Evolutionary conservation across 2,888 invertebrate genomes (phyloP).

Genomic region (Dendrolimus houi): DNA sequence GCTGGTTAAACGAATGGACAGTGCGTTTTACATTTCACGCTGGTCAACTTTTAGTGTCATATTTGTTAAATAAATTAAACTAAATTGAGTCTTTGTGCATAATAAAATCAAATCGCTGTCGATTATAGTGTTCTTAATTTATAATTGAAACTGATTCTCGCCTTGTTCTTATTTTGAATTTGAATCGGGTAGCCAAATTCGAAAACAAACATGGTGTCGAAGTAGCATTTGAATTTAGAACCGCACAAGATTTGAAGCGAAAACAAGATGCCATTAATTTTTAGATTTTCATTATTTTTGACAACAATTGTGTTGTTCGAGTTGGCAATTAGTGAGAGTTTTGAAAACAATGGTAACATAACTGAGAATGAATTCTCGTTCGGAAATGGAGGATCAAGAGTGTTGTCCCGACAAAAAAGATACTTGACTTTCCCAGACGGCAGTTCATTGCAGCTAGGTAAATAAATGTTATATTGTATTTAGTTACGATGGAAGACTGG

Average conservation of each 20-base stretch:
- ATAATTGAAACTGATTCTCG: no score
- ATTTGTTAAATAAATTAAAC: conserved; percentile 8
- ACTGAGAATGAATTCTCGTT: conserved; percentile 26
- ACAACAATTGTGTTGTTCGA: conserved; percentile 24
- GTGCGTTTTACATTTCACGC: conserved; percentile 39
- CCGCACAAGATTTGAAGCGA: no score
- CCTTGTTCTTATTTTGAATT: no score
- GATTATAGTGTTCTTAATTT: no score
- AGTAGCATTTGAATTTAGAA: no score
- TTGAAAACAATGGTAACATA: conserved; percentile 26
- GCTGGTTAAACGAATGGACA: conserved; percentile 29
- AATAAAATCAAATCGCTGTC: no score
- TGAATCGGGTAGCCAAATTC: no score
- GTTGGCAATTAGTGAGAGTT: conserved; percentile 29
- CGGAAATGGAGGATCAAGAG: conserved; percentile 31
- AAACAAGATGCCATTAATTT: neutral
- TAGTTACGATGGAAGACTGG: no score
- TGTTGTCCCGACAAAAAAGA: conserved; percentile 73
- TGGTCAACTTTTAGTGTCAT: conserved; percentile 28
- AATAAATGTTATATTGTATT: neutral
- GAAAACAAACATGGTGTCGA: no score
- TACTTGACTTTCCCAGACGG: conserved; percentile 78
- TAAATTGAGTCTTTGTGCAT: no score
- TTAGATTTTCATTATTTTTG: conserved; percentile 10
- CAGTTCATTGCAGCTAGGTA: conserved; percentile 78